phyloP scores from a whole-genome alignment of 2,113 vertebrate species.

The Geococcyx californianus region DNA sequence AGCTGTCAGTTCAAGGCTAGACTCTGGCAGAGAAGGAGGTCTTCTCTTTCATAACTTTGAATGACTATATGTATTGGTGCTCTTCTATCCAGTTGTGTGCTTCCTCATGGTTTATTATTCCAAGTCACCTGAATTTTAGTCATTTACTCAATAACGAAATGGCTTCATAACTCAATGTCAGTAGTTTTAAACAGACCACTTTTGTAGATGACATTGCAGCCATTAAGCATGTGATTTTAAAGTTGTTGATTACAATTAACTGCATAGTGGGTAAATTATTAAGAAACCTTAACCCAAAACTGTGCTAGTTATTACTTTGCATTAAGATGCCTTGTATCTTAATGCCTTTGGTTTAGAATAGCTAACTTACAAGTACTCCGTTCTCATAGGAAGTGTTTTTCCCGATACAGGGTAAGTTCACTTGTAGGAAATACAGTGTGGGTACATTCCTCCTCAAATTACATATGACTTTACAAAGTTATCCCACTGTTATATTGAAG shows the following conservation, averaged over 20 bases:
- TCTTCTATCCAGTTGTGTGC: neutral
- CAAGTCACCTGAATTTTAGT: neutral
- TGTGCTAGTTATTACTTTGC: neutral
- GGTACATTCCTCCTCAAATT: neutral
- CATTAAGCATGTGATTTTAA: neutral
- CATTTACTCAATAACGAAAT: neutral
- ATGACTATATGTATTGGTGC: neutral
- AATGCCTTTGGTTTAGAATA: neutral
- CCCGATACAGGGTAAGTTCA: neutral
- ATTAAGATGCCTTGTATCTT: neutral
- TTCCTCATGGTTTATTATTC: neutral
- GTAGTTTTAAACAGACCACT: neutral
- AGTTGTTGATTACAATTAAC: neutral
- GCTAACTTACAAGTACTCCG: neutral
- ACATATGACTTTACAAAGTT: neutral
- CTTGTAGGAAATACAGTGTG: neutral
- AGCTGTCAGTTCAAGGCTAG: neutral
- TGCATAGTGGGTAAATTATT: neutral
- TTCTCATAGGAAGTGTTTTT: neutral
- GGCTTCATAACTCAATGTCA: neutral
- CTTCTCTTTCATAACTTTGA: neutral
- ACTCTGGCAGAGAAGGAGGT: neutral
- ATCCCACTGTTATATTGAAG: neutral
- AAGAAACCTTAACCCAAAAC: neutral
- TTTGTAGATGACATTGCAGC: neutral